Evolutionary conservation across 1,140 invertebrate species (phyloP).

Genomic region (Hirudo medicinalis): DNA sequence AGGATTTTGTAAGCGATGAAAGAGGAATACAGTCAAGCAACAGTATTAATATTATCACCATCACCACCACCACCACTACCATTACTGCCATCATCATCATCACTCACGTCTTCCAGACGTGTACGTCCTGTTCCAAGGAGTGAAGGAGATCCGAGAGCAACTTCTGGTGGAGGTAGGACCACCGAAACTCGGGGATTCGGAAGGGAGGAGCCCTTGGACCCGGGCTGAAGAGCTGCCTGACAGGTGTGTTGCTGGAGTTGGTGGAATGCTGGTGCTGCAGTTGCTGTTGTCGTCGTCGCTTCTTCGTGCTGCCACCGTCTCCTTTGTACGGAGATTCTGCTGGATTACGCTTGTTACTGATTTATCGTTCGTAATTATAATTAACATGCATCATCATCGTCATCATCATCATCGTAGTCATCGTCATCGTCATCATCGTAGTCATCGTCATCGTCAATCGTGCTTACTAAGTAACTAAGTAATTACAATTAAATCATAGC

Average conservation of each 20-base stretch:
- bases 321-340: no score
- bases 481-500: not conserved
- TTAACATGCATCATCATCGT: not conserved
- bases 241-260: slow-evolving; percentile 18
- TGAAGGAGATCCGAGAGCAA: slow-evolving; percentile 90
- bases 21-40: no score
- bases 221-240: slow-evolving; percentile 77
- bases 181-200: slow-evolving; percentile 96
- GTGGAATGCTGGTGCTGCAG: not conserved
- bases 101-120: slow-evolving; percentile 59
- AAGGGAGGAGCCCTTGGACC: slow-evolving; percentile 89
- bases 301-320: not conserved
- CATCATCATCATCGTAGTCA: slow-evolving; percentile 22
- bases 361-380: no score
- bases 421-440: slow-evolving; percentile 10
- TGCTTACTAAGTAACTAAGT: not conserved
- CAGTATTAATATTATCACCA: not conserved
- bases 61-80: not conserved
- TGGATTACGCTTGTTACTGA: no score
- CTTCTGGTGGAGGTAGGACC: slow-evolving; percentile 96
- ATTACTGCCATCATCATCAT: not conserved
- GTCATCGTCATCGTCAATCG: slow-evolving; percentile 22
- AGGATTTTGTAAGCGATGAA: not conserved
- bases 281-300: slow-evolving; percentile 4
- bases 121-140: slow-evolving; percentile 91